Conservation (phyloP, 2,113 vertebrate species). For the Bubo scandiacus region DNA sequence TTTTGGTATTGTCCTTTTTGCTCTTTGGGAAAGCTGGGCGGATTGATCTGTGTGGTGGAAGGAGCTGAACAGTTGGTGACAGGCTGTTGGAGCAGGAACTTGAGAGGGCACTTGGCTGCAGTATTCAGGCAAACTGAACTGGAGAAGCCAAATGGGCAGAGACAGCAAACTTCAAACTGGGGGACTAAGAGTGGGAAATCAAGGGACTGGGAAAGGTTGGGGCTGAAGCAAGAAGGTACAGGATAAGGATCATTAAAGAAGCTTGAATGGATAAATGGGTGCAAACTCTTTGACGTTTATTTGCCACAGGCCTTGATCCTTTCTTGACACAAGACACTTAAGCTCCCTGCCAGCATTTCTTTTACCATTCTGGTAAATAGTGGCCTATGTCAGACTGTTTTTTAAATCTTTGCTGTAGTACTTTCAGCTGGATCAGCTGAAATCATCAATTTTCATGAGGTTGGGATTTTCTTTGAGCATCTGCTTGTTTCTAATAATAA, state of each 20-base stretch:
- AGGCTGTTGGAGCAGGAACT: neutral
- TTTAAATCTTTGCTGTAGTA: neutral
- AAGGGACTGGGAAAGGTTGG: neutral
- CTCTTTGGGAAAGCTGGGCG: neutral
- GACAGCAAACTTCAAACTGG: neutral
- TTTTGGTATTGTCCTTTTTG: neutral
- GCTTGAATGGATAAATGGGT: neutral
- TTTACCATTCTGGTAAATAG: neutral
- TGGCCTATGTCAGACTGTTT: accelerated
- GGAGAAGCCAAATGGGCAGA: neutral
- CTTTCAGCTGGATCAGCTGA: neutral
- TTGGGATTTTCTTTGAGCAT: accelerated
- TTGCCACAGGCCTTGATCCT: neutral
- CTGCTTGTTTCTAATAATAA: neutral
- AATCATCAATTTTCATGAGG: neutral
- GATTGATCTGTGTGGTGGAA: neutral
- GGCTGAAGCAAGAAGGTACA: neutral
- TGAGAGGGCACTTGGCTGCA: neutral
- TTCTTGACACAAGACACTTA: neutral
- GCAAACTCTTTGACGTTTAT: neutral
- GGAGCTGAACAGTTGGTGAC: neutral
- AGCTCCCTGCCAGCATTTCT: neutral
- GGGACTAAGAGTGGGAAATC: no score
- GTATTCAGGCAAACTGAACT: neutral
- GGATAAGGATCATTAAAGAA: neutral